Conservation (phyloP, 2,888 invertebrate species). For the Apotomis betuletana region DNA sequence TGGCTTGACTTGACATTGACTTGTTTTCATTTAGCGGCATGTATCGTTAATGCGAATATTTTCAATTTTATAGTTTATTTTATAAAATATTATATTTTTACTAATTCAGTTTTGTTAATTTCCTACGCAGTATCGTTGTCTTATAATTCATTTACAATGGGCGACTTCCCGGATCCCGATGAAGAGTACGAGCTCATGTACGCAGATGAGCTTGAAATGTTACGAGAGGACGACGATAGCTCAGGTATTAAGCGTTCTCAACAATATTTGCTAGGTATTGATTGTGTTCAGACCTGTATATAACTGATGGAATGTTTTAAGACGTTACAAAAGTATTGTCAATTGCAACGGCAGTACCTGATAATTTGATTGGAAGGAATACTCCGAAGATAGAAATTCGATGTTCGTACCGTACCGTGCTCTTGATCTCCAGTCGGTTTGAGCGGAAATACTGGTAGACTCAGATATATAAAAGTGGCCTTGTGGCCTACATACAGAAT, state of each 20-base stretch:
- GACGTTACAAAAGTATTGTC: background rate
- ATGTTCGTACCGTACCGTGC: no score
- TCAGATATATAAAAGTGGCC: no score
- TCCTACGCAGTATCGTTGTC: background rate
- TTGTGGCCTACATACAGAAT: no score
- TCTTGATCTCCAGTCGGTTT: no score
- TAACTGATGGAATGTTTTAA: background rate
- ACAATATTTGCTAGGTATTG: background rate
- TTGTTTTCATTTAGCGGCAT: slow-evolving; percentile 28
- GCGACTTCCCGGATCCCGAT: slow-evolving; percentile 83
- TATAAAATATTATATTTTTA: background rate
- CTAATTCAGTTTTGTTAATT: background rate
- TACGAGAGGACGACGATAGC: slow-evolving; percentile 79
- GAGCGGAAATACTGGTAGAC: no score
- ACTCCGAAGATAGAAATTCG: no score
- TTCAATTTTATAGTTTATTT: background rate
- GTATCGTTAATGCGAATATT: slow-evolving; percentile 24
- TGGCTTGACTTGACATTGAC: background rate
- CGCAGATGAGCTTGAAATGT: slow-evolving; percentile 87
- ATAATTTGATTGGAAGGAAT: background rate
- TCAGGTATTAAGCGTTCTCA: slow-evolving; percentile 51
- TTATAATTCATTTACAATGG: slow-evolving; percentile 58
- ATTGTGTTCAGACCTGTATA: background rate
- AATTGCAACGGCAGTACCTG: background rate
- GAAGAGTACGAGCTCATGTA: slow-evolving; percentile 89